A percentile compares a stretch with the other conserved stretches of the same genome.
Evolutionary conservation across 2,113 vertebrate species (phyloP).

Genomic region (Bos indicus): DNA sequence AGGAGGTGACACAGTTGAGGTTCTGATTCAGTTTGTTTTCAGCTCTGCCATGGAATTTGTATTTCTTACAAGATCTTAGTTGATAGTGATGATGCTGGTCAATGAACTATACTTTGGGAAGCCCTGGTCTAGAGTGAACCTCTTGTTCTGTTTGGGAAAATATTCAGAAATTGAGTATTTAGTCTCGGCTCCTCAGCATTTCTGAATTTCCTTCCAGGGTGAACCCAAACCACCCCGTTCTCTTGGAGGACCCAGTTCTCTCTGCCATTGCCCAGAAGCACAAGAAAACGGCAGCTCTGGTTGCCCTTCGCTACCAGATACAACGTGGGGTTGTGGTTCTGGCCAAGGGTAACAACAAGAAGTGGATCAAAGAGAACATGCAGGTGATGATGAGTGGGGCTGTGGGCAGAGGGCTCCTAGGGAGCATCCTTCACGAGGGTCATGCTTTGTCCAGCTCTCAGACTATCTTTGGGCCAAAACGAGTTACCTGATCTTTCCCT

Average conservation of each 20-base stretch:
- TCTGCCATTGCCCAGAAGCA: constrained; percentile 40
- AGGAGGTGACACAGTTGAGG: neutral
- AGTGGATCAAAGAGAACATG: constrained; percentile 57
- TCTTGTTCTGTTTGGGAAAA: neutral
- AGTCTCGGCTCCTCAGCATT: neutral
- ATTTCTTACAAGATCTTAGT: neutral
- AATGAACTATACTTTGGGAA: neutral
- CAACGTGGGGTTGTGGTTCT: constrained; percentile 50
- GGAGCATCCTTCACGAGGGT: fast-evolving
- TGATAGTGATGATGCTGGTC: too few species aligned
- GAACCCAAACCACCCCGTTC: neutral
- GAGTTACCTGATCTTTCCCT: neutral
- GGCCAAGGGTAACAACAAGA: constrained; percentile 51
- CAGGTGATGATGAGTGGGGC: constrained; percentile 34
- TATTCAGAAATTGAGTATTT: neutral
- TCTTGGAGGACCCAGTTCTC: constrained; percentile 60
- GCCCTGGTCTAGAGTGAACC: neutral
- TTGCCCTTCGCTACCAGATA: constrained; percentile 56
- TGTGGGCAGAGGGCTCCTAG: fast-evolving
- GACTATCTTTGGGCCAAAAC: neutral
- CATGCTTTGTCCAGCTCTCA: neutral
- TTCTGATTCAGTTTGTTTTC: neutral
- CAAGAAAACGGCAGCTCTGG: constrained; percentile 31
- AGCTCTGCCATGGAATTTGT: neutral
- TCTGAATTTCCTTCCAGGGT: constrained; percentile 5